Evolutionary conservation across 2,113 vertebrate genomes (phyloP), one percentile per base, ranked within the genome.

Genomic region (Otus sunia): DNA sequence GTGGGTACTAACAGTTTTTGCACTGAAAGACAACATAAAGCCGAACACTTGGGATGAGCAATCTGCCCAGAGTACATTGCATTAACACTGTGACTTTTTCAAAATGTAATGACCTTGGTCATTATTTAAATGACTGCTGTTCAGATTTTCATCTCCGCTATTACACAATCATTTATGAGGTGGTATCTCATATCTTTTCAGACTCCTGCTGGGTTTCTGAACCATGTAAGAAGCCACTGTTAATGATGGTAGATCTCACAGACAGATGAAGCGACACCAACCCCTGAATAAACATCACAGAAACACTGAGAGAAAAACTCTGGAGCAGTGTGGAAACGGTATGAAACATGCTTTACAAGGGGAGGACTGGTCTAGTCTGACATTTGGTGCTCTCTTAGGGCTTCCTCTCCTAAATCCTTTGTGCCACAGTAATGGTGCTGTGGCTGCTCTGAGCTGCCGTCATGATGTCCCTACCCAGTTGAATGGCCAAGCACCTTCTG

Each of bases 51-150:
- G 90, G 66, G 52, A 77, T 26, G 67, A 49, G 43, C 41, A 36
- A 19, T 82, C 72, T 91, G 67, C 84, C 59, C 4, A 5, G 30
- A 73, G 63, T 18, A 25, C 37, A 23, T 15, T 16, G 26, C 72
- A 56, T 95, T 30, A 59, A 39, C 39, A 25, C 66, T 16, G 66
- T 49, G 81, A 43, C 75, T 93, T 78, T 60, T 64, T 32, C 52
- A 73, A 50, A 68, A 36, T 74, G 20, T 73, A 53, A 91, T 39
- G 66, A 91, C 56, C 76, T 85, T 66, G 69, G 73, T 81, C 90
- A 82, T 96, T 91, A 94, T 66, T 62, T 78, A 82, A 79, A 93
- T 26, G 88, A 29, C 43, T 53, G 64, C 79, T 55, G 64, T 39
- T 78, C 72, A 11, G 49, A 79, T 69, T 92, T 56, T 60, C 79